Base-by-base conservation (phyloP, 2,797 vertebrate species). In the Yasuhikotakia modesta region DNA sequence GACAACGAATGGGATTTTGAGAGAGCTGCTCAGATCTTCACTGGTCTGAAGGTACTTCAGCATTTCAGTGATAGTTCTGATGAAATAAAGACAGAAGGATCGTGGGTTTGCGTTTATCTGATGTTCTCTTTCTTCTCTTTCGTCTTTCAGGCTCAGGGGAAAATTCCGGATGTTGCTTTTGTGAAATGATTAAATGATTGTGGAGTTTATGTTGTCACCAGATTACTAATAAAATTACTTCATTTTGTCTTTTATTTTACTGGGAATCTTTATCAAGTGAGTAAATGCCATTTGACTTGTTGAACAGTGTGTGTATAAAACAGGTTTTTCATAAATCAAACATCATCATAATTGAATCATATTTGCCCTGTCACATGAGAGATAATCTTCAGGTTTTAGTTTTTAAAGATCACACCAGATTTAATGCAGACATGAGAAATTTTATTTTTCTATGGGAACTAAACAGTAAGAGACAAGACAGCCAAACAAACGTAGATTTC, bases 1-100 rank as follows among this genome's bases (percentile, higher is more conserved):
- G 96, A 98, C 89, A 97, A 97, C 12, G 93, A 94, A 32, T 98
- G 96, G 96, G 94, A 97, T 90, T 98, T 95, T 70, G 89, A 89
- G 43, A 88, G 86, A 81, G 95, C 96, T 0, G 95, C 93, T 27
- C 92, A 93, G 71, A 93, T 94, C 82, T 98, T 96, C 84, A 95
- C 94, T 46, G 93, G 94, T 81, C 92, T 97, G 32, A 96, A 96
- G 92, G 96, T 97, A 87, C 85, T 13, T 22, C 19, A n/a, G 17
- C 7, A 30, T 32, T 39, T 24, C 14, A 22, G 70, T 53, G 4
- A 5, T 11, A 65, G 7, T 35, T 35, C 32, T 2, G 7, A 35
- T 32, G 12, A 45, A 16, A 21, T 7, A 14, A 4, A 19, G 27
- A n/a, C 45, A 27, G n/a, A 30, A 48, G 24, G 14, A 32, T 73